A percentile compares a stretch with the other conserved stretches of the same genome.
Evolutionary conservation across 2,888 invertebrate species (phyloP).

Genomic region (Lapara coniferarum): DNA sequence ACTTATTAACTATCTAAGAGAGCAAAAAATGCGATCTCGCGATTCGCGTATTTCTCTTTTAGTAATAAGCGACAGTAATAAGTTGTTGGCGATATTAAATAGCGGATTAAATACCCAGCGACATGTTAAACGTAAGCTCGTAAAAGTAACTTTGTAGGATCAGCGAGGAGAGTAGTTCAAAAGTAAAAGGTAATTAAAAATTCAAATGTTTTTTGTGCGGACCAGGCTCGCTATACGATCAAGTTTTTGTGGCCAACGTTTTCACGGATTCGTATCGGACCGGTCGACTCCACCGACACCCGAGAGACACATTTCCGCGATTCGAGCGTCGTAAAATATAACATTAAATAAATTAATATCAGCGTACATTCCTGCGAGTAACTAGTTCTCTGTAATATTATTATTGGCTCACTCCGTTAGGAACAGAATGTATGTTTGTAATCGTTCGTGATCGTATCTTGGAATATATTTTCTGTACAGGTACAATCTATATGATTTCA

Average conservation of each 20-base stretch:
- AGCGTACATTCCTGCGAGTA: constrained; percentile 21
- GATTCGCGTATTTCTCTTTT: neutral
- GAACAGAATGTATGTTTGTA: neutral
- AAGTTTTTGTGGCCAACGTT: constrained; percentile 34
- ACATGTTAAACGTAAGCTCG: neutral
- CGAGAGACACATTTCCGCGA: constrained; percentile 29
- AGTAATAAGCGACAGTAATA: too few species aligned
- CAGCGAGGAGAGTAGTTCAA: neutral
- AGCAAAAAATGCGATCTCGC: neutral
- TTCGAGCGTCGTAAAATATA: constrained; percentile 24
- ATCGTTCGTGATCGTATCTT: neutral
- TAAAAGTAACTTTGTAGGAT: neutral
- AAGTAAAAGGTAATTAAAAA: constrained; percentile 26
- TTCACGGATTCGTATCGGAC: constrained; percentile 38
- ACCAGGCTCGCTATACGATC: constrained; percentile 28
- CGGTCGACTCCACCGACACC: constrained; percentile 22
- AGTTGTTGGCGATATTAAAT: too few species aligned
- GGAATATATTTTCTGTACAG: neutral
- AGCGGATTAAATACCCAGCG: too few species aligned
- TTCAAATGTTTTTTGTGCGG: constrained; percentile 21
- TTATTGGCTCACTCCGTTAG: neutral
- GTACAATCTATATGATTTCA: neutral
- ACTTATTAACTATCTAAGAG: neutral
- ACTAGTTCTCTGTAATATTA: constrained; percentile 17
- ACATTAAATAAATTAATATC: constrained; percentile 23